Percentiles rank a stretch among this genome's conserved stretches.
Evolutionary conservation across 1,140 invertebrate genomes (phyloP).

Genomic region (Coelopa frigida): DNA sequence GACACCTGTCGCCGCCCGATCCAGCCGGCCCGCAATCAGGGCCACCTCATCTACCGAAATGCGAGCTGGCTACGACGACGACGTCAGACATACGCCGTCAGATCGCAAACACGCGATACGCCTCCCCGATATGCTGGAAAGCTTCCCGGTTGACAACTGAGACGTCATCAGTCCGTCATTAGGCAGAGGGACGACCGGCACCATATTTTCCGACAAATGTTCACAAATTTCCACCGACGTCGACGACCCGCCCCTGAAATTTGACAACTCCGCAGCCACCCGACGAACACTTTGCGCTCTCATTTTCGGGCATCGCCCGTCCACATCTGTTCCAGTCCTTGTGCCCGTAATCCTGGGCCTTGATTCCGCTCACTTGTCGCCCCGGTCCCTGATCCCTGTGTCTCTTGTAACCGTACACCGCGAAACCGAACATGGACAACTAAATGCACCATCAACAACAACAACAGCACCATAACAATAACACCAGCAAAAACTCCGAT

Average conservation of each 20-base stretch:
- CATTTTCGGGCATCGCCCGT: not conserved
- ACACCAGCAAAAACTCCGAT: not conserved
- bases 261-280: slow-evolving; percentile 7
- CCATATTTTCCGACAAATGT: slow-evolving; percentile 20
- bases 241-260: slow-evolving; percentile 14
- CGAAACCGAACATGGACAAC: slow-evolving; percentile 13
- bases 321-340: not conserved
- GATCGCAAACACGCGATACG: too few relatives aligned
- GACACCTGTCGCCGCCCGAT: too few relatives aligned
- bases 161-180: too few relatives aligned
- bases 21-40: too few relatives aligned
- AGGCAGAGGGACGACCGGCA: too few relatives aligned
- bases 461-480: too few relatives aligned
- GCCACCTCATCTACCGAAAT: too few relatives aligned
- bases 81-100: too few relatives aligned
- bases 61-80: too few relatives aligned
- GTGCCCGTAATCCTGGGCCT: not conserved
- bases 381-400: not conserved
- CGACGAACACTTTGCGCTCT: slow-evolving; percentile 7
- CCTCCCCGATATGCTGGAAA: too few relatives aligned
- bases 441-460: too few relatives aligned
- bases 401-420: slow-evolving; percentile 20
- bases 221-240: slow-evolving; percentile 14
- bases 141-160: too few relatives aligned
- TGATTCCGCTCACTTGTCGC: not conserved